Base-by-base conservation (phyloP, 2,888 invertebrate genomes). In the Noctua comes region DNA sequence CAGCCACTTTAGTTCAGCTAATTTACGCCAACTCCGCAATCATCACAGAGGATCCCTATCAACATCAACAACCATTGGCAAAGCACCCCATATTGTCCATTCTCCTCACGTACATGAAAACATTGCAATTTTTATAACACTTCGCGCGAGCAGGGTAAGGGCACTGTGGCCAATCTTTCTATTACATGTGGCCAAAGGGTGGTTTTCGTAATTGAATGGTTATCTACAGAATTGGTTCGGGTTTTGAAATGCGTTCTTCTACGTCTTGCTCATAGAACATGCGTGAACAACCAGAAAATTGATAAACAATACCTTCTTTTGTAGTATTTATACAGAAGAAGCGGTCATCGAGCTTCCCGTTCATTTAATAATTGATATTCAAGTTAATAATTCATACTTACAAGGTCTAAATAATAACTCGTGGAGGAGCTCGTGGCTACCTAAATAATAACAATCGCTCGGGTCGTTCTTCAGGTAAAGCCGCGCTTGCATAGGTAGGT, bases 51-150 rank as follows among this genome's bases (percentile, higher is more conserved):
- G 48, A 66, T 66, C 27, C 40, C 69, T 70, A 72, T 40, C 57
- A 74, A n/a, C 69, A 85, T 62, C 59, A 76, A 66, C 43, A 64
- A 43, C 62, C 68, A 75, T 27, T 43, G 21, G 71, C 48, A 40
- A 40, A 72, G 31, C 27, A 31, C n/a, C 21, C 51, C 27, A 36
- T n/a, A 43, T 27, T 51, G 18, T n/a, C 13, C 16, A 93, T 90
- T 91, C 92, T 1, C 11, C 76, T 80, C 93, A 93, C 93, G 93
- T 93, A 85, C 71, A 81, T 83, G 85, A 87, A 90, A 92, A 92
- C 91, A 92, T 92, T 91, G 92, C 93, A 91, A 92, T 92, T 93
- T 93, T 93, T 92, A 93, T 92, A 91, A 91, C 90, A 89, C 85
- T 86, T 82, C 89, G 83, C 84, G 79, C 40, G 71, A 48, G 43